phyloP scores from a whole-genome alignment of 2,888 invertebrate species.

The Epinotia demarniana region DNA sequence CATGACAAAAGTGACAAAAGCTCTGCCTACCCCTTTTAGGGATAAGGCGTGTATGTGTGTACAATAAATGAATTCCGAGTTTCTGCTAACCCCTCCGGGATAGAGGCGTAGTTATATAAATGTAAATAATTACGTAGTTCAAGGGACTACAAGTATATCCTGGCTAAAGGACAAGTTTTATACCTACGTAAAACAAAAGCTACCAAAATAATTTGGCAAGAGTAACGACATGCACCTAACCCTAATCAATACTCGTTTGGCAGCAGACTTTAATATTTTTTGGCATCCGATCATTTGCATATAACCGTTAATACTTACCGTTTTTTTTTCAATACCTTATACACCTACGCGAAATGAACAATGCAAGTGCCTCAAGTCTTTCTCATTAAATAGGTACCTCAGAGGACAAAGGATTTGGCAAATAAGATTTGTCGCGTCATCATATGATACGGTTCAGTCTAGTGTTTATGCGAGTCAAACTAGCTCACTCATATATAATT shows the following conservation, averaged over 20 bases:
- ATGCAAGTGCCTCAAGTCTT: background rate
- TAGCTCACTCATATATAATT: too few species aligned
- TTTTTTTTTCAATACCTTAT: background rate
- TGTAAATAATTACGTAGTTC: too few species aligned
- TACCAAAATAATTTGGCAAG: constrained; percentile 4
- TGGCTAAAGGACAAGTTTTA: background rate
- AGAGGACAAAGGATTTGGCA: constrained; percentile 13
- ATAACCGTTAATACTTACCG: background rate
- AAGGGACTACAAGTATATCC: too few species aligned
- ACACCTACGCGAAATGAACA: constrained; percentile 1
- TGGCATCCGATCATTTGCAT: background rate
- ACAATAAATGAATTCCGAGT: too few species aligned
- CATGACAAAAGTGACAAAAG: too few species aligned
- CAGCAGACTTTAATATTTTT: background rate
- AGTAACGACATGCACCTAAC: constrained; percentile 1
- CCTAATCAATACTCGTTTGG: background rate
- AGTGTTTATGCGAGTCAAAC: background rate
- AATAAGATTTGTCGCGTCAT: constrained; percentile 12
- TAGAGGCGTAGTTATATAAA: too few species aligned
- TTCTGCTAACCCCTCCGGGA: too few species aligned
- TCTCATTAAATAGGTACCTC: background rate
- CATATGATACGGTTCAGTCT: background rate
- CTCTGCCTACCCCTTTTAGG: too few species aligned
- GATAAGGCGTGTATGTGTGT: too few species aligned
- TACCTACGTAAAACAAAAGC: background rate